These are phyloP conservation scores for Capitella teleta DNA, from an alignment of 1,140 invertebrate species.

Conservation along the genomic window DNA sequence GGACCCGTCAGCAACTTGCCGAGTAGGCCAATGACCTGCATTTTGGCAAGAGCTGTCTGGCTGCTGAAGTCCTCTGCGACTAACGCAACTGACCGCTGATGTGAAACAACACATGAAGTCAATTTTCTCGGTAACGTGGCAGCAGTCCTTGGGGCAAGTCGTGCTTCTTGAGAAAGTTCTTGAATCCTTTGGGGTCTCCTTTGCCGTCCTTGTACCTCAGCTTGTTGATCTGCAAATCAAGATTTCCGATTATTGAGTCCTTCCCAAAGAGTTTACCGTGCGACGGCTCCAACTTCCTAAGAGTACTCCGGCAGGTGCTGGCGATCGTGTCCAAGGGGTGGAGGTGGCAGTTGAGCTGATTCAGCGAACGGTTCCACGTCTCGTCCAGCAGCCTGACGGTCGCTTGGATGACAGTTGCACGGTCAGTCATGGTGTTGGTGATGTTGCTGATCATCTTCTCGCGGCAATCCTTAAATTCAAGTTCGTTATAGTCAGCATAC, in stretches of 20 bases:
- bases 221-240: constrained; percentile 6
- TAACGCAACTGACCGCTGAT: neutral
- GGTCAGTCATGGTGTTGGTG: constrained; percentile 10
- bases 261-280: constrained; percentile 7
- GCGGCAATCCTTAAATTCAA: neutral
- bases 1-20: constrained; percentile 8
- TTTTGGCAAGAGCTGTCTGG: neutral
- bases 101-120: constrained; percentile 9
- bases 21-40: neutral
- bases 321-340: constrained; percentile 12
- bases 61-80: neutral
- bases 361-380: constrained; percentile 5
- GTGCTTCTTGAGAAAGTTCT: constrained; percentile 3
- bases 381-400: neutral
- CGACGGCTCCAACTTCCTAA: neutral
- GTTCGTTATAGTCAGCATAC: neutral
- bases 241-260: neutral
- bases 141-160: constrained; percentile 6
- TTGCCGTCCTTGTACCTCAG: constrained; percentile 10
- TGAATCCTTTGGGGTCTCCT: constrained; percentile 10
- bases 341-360: constrained; percentile 12
- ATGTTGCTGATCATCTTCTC: constrained; percentile 5
- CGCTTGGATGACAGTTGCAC: constrained; percentile 8
- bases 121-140: constrained; percentile 8
- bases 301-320: neutral